Evolutionary conservation across 2,113 vertebrate species (phyloP).

Genomic region (Pluvialis apricaria): DNA sequence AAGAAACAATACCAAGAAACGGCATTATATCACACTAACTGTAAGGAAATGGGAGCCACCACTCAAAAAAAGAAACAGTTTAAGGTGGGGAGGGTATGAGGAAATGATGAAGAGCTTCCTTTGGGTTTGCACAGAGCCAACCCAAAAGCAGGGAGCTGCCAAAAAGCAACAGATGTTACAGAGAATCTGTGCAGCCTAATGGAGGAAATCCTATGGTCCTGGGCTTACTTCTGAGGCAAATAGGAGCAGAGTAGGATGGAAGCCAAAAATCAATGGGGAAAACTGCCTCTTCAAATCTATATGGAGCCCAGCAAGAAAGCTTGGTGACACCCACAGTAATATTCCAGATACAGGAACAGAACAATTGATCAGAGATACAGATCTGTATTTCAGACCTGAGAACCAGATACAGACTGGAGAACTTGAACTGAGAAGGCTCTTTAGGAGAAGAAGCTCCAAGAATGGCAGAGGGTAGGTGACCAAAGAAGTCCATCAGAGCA

Average conservation of each 20-base stretch:
- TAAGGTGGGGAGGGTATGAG: not conserved
- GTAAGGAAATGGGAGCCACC: not conserved
- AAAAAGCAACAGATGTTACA: not conserved
- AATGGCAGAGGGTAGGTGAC: not conserved
- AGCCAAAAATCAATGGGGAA: not conserved
- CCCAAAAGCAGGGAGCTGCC: not conserved
- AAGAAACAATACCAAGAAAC: not conserved
- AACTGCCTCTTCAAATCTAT: not conserved
- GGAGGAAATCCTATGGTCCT: not conserved
- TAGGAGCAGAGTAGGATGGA: not conserved
- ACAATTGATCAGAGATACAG: not conserved
- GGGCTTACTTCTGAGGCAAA: not conserved
- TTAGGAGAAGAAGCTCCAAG: not conserved
- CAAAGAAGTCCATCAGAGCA: not conserved
- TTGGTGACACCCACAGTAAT: not conserved
- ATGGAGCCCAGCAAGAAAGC: not conserved
- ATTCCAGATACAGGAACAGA: not conserved
- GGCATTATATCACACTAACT: not conserved
- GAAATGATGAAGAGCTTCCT: constrained; percentile 10
- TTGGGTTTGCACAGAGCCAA: not conserved
- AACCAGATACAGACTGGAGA: not conserved
- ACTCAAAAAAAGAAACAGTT: not conserved
- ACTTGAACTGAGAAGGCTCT: not conserved
- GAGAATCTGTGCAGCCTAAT: not conserved
- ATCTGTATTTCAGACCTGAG: not conserved